phyloP scores from a whole-genome alignment of 2,888 invertebrate genomes.

The Theretra japonica region DNA sequence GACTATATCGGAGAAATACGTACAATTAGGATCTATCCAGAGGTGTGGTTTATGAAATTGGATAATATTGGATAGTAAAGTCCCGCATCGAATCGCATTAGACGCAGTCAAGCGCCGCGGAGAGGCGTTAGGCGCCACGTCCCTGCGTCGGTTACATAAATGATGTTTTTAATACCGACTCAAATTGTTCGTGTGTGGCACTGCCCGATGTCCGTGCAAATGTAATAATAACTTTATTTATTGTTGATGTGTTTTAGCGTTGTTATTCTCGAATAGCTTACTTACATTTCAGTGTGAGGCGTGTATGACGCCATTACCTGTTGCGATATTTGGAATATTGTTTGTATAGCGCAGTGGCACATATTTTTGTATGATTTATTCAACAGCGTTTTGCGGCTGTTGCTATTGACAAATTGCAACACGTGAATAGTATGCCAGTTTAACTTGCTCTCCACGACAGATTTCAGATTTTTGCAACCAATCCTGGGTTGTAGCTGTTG shows the following conservation, averaged over 20 bases:
- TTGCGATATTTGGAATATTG: background rate
- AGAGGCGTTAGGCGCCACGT: constrained; percentile 50
- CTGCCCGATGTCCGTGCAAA: constrained; percentile 30
- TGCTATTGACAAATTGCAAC: too few relatives aligned
- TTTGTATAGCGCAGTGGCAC: background rate
- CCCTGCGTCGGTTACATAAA: constrained; percentile 37
- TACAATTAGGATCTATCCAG: constrained; percentile 40
- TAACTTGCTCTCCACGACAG: too few relatives aligned
- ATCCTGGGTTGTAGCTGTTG: too few relatives aligned
- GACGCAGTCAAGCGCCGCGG: constrained; percentile 49
- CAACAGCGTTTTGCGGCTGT: too few relatives aligned
- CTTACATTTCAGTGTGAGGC: background rate
- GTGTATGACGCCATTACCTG: too few relatives aligned
- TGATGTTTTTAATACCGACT: constrained; percentile 42
- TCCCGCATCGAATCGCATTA: constrained; percentile 70
- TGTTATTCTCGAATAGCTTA: background rate
- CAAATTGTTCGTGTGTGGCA: constrained; percentile 62
- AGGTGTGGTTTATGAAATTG: constrained; percentile 59
- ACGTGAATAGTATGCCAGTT: too few relatives aligned
- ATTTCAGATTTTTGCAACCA: too few relatives aligned
- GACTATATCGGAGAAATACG: constrained; percentile 35
- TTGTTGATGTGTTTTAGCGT: background rate
- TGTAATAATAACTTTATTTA: constrained; percentile 33
- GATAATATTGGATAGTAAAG: constrained; percentile 66
- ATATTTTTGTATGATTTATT: too few relatives aligned